These are phyloP conservation scores for Antennarius maculatus DNA, from an alignment of 2,797 vertebrate species.

Conservation along the genomic window DNA sequence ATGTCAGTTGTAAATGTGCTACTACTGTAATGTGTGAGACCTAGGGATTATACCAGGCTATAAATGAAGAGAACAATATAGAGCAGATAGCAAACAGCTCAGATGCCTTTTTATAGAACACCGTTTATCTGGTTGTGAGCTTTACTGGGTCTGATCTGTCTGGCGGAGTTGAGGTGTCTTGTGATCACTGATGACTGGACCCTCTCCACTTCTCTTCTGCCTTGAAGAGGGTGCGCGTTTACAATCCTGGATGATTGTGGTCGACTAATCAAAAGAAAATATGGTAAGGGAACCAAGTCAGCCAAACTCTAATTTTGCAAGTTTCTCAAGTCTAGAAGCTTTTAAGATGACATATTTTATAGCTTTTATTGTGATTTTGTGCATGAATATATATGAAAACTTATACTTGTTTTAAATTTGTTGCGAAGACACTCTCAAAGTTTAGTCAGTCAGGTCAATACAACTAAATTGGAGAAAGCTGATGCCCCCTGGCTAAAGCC, in stretches of 20 bases:
- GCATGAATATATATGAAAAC: neutral
- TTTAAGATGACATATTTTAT: neutral
- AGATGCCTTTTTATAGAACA: conserved; percentile 13
- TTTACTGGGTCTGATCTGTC: conserved; percentile 35
- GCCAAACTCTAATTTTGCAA: neutral
- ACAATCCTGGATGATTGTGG: conserved; percentile 3
- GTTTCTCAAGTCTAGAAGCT: neutral
- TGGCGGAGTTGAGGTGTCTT: conserved; percentile 67
- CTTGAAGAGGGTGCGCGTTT: conserved; percentile 46
- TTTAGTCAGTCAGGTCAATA: conserved; percentile 29
- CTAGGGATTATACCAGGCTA: neutral
- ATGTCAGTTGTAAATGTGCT: neutral
- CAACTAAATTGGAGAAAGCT: conserved; percentile 54
- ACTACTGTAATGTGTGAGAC: neutral
- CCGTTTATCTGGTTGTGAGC: conserved; percentile 41
- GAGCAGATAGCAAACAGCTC: neutral
- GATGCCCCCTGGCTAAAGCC: conserved; percentile 57
- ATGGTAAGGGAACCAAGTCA: neutral
- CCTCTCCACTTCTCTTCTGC: conserved; percentile 62
- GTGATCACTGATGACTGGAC: conserved; percentile 58
- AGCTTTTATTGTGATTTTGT: neutral
- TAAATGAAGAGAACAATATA: conserved; percentile 4
- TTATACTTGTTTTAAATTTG: neutral
- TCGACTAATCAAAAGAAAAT: neutral
- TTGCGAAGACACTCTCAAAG: neutral